These are phyloP conservation scores for Perdita meconis DNA, from an alignment of 2,888 invertebrate species.

Conservation along the genomic window DNA sequence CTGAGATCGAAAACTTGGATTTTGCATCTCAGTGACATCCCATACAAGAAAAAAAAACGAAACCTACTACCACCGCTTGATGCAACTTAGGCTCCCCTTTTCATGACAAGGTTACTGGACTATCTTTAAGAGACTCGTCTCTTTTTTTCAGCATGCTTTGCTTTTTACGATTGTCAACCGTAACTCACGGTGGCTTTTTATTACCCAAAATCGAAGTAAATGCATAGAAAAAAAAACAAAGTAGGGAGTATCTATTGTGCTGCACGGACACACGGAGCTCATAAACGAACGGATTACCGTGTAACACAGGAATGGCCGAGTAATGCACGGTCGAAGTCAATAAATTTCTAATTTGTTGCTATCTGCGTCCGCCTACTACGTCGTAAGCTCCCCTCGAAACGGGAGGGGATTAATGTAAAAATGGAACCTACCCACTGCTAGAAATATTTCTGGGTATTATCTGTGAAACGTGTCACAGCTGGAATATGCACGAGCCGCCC, in stretches of 20 bases:
- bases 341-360: constrained; percentile 70
- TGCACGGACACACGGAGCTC: constrained; percentile 50
- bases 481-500: constrained; percentile 16
- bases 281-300: constrained; percentile 61
- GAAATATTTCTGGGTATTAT: constrained; percentile 62
- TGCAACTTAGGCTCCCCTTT: too few relatives aligned
- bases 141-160: neutral
- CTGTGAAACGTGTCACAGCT: constrained; percentile 43
- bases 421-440: constrained; percentile 32
- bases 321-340: constrained; percentile 54
- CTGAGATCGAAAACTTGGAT: too few relatives aligned
- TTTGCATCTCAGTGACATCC: too few relatives aligned
- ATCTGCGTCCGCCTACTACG: constrained; percentile 38
- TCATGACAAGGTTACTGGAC: too few relatives aligned
- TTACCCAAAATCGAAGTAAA: neutral
- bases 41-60: too few relatives aligned
- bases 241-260: constrained; percentile 23
- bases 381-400: constrained; percentile 50
- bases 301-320: constrained; percentile 40
- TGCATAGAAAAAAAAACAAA: neutral
- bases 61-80: too few relatives aligned
- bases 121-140: neutral
- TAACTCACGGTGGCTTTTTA: constrained; percentile 15
- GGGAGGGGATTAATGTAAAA: constrained; percentile 64
- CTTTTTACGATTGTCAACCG: constrained; percentile 4